phyloP scores from a whole-genome alignment of 2,888 invertebrate species.

The Hesperia comma region DNA sequence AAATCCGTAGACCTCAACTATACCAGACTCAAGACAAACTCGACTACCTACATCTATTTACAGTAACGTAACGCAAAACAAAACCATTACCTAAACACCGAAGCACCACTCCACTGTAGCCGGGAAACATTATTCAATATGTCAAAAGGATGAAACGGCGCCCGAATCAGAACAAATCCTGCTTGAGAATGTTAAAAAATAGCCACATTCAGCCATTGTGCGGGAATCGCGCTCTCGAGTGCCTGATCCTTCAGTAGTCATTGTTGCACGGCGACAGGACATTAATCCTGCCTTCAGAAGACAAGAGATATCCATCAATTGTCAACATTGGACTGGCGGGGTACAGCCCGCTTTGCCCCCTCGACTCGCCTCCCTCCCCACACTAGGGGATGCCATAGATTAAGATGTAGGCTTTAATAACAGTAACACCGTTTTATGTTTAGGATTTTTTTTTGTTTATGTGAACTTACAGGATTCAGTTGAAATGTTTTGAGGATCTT shows the following conservation, averaged over 20 bases:
- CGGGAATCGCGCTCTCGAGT: slow-evolving; percentile 53
- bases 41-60: too few species aligned
- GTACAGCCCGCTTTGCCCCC: slow-evolving; percentile 56
- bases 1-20: too few species aligned
- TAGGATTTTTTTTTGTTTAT: too few species aligned
- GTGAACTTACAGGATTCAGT: too few species aligned
- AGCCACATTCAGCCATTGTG: slow-evolving; percentile 32
- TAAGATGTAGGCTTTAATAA: slow-evolving; percentile 41
- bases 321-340: slow-evolving; percentile 80
- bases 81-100: background rate
- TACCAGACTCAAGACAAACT: too few species aligned
- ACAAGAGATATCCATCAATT: slow-evolving; percentile 84
- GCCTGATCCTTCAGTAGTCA: slow-evolving; percentile 72
- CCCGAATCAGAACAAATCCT: slow-evolving; percentile 30
- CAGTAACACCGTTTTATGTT: too few species aligned
- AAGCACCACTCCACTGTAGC: background rate
- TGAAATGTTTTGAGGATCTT: too few species aligned
- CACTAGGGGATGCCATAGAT: slow-evolving; percentile 67
- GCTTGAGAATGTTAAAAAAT: slow-evolving; percentile 34
- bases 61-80: background rate
- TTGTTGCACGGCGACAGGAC: slow-evolving; percentile 68
- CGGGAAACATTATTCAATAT: slow-evolving; percentile 22
- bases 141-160: slow-evolving; percentile 19
- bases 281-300: slow-evolving; percentile 83
- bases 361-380: slow-evolving; percentile 57